Evolutionary conservation across 2,113 vertebrate genomes (phyloP).

Genomic region (Lichenostomus cassidix): DNA sequence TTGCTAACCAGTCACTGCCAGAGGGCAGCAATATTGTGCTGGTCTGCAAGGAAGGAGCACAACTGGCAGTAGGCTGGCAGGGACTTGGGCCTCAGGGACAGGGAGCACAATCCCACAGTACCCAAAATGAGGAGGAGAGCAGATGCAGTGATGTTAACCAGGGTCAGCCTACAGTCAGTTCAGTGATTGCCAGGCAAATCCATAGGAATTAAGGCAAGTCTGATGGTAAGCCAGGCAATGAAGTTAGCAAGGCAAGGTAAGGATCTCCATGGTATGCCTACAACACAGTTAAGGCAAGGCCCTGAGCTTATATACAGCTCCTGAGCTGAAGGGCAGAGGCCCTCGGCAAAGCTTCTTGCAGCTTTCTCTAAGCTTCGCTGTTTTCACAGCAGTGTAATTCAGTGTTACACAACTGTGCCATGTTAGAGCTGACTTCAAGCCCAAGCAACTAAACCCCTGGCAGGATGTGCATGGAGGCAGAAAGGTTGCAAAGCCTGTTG

Average conservation of each 20-base stretch:
- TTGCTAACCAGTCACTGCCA: background rate
- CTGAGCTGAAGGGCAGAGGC: background rate
- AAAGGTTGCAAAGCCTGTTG: slow-evolving; percentile 6
- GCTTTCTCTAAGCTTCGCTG: background rate
- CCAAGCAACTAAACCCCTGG: background rate
- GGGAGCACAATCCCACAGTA: background rate
- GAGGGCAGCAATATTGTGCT: background rate
- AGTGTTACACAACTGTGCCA: background rate
- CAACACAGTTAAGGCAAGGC: background rate
- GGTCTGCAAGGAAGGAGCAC: background rate
- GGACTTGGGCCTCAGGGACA: background rate
- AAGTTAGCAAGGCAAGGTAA: background rate
- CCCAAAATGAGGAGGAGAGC: background rate
- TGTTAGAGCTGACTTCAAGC: background rate
- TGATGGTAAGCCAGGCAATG: background rate
- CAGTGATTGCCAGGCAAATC: background rate
- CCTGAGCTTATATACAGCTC: background rate
- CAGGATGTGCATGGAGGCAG: background rate
- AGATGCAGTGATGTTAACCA: background rate
- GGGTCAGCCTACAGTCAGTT: background rate
- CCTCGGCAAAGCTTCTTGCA: background rate
- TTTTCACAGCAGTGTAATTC: background rate
- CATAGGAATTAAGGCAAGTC: background rate
- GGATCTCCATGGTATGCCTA: background rate
- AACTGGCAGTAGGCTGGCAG: background rate